Conservation (phyloP, 2,888 invertebrate genomes). For the Priocnemis perturbator region DNA sequence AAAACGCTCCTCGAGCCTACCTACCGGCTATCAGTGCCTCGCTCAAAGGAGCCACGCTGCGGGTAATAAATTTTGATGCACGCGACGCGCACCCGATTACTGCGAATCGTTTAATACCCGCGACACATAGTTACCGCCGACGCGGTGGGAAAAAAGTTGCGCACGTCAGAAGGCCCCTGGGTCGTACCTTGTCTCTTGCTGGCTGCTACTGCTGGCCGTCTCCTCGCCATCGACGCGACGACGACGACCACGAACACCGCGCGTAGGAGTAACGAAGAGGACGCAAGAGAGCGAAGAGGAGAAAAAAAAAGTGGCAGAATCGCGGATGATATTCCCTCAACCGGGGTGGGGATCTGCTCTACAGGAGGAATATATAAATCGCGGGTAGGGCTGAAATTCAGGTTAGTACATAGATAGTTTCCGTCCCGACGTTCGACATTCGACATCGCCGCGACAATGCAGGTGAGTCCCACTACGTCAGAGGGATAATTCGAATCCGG, state of each 20-base stretch:
- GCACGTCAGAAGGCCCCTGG: too few species aligned
- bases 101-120: too few species aligned
- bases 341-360: constrained; percentile 55
- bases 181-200: too few species aligned
- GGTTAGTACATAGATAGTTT: constrained; percentile 59
- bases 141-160: too few species aligned
- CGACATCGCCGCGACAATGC: constrained; percentile 42
- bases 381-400: constrained; percentile 59
- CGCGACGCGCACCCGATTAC: too few species aligned
- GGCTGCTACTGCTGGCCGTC: too few species aligned
- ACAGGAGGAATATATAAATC: constrained; percentile 64
- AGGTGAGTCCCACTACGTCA: constrained; percentile 39
- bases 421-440: constrained; percentile 20
- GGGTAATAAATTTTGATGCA: too few species aligned
- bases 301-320: constrained; percentile 38
- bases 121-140: too few species aligned
- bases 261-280: constrained; percentile 41
- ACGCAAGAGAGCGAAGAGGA: constrained; percentile 33
- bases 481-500: constrained; percentile 26
- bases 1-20: too few species aligned
- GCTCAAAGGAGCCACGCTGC: too few species aligned
- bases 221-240: constrained; percentile 9
- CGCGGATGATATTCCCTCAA: constrained; percentile 42
- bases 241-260: constrained; percentile 20
- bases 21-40: too few species aligned